phyloP scores from a whole-genome alignment of 2,888 invertebrate species.

The Chironomus tentans region DNA sequence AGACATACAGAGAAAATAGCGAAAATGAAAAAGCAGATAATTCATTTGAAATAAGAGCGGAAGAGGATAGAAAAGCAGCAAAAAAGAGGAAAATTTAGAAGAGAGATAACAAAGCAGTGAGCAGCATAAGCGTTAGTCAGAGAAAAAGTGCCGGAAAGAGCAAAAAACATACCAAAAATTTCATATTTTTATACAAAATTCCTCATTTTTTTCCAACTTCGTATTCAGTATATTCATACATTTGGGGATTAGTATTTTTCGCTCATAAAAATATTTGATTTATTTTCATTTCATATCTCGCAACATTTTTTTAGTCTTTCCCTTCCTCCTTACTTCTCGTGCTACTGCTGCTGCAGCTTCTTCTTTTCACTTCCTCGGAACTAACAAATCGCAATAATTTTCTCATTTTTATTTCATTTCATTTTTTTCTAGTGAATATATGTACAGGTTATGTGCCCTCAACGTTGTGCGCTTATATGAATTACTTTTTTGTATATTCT shows the following conservation, averaged over 20 bases:
- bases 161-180: background rate
- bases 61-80: background rate
- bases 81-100: background rate
- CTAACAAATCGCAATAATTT: too few relatives aligned
- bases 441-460: too few relatives aligned
- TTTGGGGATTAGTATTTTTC: constrained; percentile 10
- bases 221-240: constrained; percentile 1
- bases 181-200: background rate
- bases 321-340: background rate
- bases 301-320: too few relatives aligned
- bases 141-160: background rate
- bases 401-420: too few relatives aligned
- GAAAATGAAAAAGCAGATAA: background rate
- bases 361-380: background rate
- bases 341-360: background rate
- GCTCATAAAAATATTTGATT: constrained; percentile 25
- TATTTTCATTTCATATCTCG: background rate
- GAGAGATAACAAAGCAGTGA: background rate
- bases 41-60: background rate
- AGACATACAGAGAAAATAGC: too few relatives aligned
- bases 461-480: too few relatives aligned
- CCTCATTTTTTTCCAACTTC: background rate
- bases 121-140: background rate
- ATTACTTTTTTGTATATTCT: too few relatives aligned
- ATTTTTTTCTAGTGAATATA: too few relatives aligned